These are phyloP conservation scores for Hucho hucho DNA, from an alignment of 2,113 vertebrate genomes.

Conservation along the genomic window DNA sequence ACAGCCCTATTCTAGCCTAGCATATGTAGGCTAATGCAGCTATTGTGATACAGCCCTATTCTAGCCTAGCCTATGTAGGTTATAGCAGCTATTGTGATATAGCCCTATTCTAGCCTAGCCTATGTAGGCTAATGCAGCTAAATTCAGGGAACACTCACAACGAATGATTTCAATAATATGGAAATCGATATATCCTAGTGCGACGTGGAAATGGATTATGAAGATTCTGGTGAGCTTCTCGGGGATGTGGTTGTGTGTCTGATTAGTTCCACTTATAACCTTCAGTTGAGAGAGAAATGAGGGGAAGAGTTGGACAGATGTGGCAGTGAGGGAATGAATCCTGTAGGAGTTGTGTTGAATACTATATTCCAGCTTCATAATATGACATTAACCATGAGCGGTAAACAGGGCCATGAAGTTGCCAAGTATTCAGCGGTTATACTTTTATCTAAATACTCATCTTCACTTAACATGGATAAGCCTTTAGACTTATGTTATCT, in stretches of 20 bases:
- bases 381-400: not conserved
- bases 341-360: not conserved
- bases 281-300: slow-evolving; percentile 33
- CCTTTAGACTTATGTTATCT: too few species aligned
- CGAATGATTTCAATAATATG: slow-evolving; percentile 20
- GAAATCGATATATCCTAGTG: slow-evolving; percentile 31
- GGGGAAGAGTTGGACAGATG: slow-evolving; percentile 9
- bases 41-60: slow-evolving; percentile 18
- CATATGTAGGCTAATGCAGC: slow-evolving; percentile 23
- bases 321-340: not conserved
- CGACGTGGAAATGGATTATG: slow-evolving; percentile 37
- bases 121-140: slow-evolving; percentile 22
- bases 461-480: too few species aligned
- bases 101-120: slow-evolving; percentile 13
- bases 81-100: slow-evolving; percentile 18
- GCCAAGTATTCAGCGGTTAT: too few species aligned
- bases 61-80: slow-evolving; percentile 3
- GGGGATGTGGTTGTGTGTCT: slow-evolving; percentile 17
- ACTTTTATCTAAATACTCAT: too few species aligned
- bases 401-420: too few species aligned
- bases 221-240: slow-evolving; percentile 33
- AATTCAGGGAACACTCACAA: not conserved
- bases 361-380: slow-evolving; percentile 14
- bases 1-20: slow-evolving; percentile 12
- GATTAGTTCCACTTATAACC: slow-evolving; percentile 37